phyloP scores from a whole-genome alignment of 2,113 vertebrate species.

The Microcebus tavaratra region DNA sequence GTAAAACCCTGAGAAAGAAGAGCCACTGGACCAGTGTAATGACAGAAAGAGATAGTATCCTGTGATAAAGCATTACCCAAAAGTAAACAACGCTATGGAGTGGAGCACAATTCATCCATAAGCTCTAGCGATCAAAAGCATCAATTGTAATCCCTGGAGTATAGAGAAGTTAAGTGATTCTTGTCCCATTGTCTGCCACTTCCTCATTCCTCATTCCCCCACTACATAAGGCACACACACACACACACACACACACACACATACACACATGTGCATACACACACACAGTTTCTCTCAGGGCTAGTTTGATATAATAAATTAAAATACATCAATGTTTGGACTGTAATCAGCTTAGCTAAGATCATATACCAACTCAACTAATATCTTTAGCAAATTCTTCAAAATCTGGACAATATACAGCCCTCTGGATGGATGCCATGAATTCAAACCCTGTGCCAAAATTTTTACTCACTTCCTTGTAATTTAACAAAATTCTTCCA shows the following conservation, averaged over 20 bases:
- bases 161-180: background rate
- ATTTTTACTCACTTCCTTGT: background rate
- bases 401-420: background rate
- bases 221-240: background rate
- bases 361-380: background rate
- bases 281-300: background rate
- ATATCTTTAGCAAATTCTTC: background rate
- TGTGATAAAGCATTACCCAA: background rate
- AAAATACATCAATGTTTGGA: background rate
- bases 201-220: background rate
- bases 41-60: constrained; percentile 14
- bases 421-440: background rate
- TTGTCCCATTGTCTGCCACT: background rate
- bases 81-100: background rate
- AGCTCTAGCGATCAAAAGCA: background rate
- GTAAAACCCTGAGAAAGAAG: constrained; percentile 48
- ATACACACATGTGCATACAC: background rate
- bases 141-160: background rate
- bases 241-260: background rate
- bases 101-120: background rate
- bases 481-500: background rate
- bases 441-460: background rate
- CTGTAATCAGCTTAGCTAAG: background rate
- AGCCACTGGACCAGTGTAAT: background rate
- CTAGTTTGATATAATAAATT: background rate